These are phyloP conservation scores for Xenentodon cancila DNA, from an alignment of 2,797 vertebrate genomes.

Conservation along the genomic window DNA sequence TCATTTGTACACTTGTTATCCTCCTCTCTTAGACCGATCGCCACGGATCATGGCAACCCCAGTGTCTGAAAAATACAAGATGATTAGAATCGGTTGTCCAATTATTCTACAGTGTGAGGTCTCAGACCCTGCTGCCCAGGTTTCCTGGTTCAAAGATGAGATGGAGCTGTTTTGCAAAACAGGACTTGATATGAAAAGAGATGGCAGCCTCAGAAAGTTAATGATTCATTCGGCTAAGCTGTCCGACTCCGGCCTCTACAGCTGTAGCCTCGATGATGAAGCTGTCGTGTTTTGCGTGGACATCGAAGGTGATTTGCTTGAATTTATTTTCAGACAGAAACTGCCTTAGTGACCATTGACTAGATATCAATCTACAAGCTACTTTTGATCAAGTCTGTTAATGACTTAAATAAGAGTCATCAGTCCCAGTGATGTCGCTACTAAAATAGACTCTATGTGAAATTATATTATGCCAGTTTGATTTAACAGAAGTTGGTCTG, in stretches of 20 bases:
- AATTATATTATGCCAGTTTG: too few species aligned
- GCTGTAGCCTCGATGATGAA: constrained; percentile 76
- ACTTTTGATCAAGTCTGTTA: not conserved
- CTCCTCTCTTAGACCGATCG: constrained; percentile 71
- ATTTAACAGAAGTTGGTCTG: constrained; percentile 43
- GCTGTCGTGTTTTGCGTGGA: constrained; percentile 79
- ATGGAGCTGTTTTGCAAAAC: constrained; percentile 76
- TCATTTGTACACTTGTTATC: constrained; percentile 53
- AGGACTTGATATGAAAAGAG: constrained; percentile 79
- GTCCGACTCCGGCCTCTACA: constrained; percentile 81
- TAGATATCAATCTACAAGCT: constrained; percentile 7
- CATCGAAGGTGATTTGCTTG: constrained; percentile 78
- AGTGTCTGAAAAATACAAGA: constrained; percentile 74
- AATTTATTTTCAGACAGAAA: constrained; percentile 18
- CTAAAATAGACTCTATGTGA: not conserved
- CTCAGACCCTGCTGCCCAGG: constrained; percentile 72
- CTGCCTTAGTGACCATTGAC: not conserved
- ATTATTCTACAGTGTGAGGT: constrained; percentile 82
- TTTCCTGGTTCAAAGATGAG: constrained; percentile 81
- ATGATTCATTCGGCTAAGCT: constrained; percentile 78
- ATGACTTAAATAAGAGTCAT: not conserved
- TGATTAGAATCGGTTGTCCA: constrained; percentile 71
- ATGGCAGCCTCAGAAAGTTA: constrained; percentile 73
- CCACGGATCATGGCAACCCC: constrained; percentile 75
- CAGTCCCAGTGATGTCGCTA: not conserved